Evolutionary conservation across 2,113 vertebrate species (phyloP), one percentile per base, ranked within the genome.

Genomic region (Kryptolebias marmoratus): DNA sequence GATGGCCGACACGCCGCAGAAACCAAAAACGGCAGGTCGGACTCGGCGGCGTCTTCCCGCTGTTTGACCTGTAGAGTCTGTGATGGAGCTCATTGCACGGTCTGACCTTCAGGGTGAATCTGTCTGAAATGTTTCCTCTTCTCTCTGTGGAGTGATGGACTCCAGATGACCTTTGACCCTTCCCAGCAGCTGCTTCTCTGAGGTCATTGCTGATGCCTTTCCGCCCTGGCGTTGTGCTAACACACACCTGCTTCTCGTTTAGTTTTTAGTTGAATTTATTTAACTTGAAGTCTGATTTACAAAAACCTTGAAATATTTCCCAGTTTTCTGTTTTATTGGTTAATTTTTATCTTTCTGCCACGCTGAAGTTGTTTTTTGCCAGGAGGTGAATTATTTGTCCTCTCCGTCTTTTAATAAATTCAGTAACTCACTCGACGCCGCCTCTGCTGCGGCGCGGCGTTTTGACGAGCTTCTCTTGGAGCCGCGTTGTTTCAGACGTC

Each of bases 401-500:
- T 65, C 32, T 54, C 22, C 12, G 16, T 75, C 30, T 61, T 42
- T 45, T 47, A 10, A 65, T 65, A 52, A 65, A 60, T 54, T 11
- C 48, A 48, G 45, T 30, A 54, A 53, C 49, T 42, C 59, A 22
- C 48, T 64, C 30, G 1, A 7, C 58, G 54, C 65, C 70, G 64
- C 66, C 61, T 71, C 61, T 52, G 57, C 50, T 22, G 71, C 52
- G 3, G 58, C 60, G 36, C 16, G 68, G 3, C 16, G 15, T 9
- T 56, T 16, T 30, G 42, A 56, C 30, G 22, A 56, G 22, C 18
- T 45, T 47, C 15, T 54, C 64, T 32, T 67, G 7, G 10, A 11
- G 7, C 59, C 32, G 8, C 52, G 47, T 74, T 1, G 52, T 64
- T 72, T 68, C 27, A 50, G 71, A 68, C 12, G 68, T 56, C 60